Evolutionary conservation across 2,113 vertebrate genomes (phyloP).

Genomic region (Numida meleagris): DNA sequence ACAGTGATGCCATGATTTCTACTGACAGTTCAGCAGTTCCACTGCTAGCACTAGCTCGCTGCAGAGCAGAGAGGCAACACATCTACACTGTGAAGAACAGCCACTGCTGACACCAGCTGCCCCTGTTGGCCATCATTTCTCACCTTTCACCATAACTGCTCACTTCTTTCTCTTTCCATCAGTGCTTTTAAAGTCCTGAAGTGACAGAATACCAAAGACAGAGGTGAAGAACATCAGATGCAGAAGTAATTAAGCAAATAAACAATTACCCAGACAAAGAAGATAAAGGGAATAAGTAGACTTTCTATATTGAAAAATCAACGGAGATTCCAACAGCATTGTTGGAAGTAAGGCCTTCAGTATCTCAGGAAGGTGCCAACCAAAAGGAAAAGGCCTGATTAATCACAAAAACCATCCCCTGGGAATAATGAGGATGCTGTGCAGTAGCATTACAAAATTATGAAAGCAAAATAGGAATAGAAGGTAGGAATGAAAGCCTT

Average conservation of each 20-base stretch:
- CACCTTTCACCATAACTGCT: constrained; percentile 43
- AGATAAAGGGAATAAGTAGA: constrained; percentile 24
- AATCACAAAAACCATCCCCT: not conserved
- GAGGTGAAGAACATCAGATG: constrained; percentile 56
- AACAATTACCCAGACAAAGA: constrained; percentile 59
- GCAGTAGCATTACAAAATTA: not conserved
- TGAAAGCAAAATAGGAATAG: not conserved
- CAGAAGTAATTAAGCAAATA: constrained; percentile 74
- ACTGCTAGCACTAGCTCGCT: not conserved
- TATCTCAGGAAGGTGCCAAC: constrained; percentile 13
- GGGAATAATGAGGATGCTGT: not conserved
- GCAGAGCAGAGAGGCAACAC: not conserved
- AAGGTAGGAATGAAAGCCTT: not conserved
- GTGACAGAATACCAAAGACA: constrained; percentile 60
- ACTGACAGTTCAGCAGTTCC: not conserved
- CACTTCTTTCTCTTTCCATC: not conserved
- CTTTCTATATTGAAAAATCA: constrained; percentile 29
- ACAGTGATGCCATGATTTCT: rapidly evolving
- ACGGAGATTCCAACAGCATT: not conserved
- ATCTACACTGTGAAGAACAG: not conserved
- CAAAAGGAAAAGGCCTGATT: constrained; percentile 21
- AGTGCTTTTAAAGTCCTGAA: not conserved
- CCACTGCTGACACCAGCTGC: constrained; percentile 30
- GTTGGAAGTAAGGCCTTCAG: not conserved
- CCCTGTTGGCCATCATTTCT: constrained; percentile 31